Base-by-base conservation (phyloP, 2,888 invertebrate genomes). In the Harmothoe impar region DNA sequence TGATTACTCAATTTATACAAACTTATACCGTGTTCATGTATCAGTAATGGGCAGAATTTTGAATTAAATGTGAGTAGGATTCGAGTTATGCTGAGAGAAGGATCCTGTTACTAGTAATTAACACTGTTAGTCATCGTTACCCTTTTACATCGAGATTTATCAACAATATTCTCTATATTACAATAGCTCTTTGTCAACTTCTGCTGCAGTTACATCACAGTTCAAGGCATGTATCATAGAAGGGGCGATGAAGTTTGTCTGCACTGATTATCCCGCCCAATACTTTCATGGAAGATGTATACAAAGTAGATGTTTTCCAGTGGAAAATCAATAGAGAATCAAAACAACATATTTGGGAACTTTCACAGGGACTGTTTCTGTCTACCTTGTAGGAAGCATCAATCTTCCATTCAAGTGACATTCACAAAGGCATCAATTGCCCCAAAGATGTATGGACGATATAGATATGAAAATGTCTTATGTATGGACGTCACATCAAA, bases 141-240 rank as follows among this genome's bases (percentile, higher is more conserved):
- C 72, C 72, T 72, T 62, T 72, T 72, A 72, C 72, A 72, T 12
- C 72, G 72, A 72, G 25, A 29, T n/a, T 12, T 29, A 72, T 72
- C 17, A 72, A 72, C 29, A 72, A 29, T 29, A 72, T 72, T 72
- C 62, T 62, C 72, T 72, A 72, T 72, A 72, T 7, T 72, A 72
- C 72, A 72, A 15, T 12, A 29, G 72, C 25, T 29, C 25, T 62
- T 72, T 72, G 25, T 33, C 81, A 81, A 81, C 86, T 17, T 54
- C 25, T 86, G 86, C 86, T 86, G 86, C 86, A 86, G 86, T 54
- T 86, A 86, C 86, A 86, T 86, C 86, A 86, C 86, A 86, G 86
- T 86, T 54, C 56, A 86, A 81, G 81, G 35, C 81, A 81, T 81
- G 43, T 43, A 81, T 81, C 0, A 33, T 20, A 77, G 77, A 77